These are phyloP conservation scores for Microctonus brassicae DNA, from an alignment of 2,888 invertebrate genomes.

Conservation along the genomic window DNA sequence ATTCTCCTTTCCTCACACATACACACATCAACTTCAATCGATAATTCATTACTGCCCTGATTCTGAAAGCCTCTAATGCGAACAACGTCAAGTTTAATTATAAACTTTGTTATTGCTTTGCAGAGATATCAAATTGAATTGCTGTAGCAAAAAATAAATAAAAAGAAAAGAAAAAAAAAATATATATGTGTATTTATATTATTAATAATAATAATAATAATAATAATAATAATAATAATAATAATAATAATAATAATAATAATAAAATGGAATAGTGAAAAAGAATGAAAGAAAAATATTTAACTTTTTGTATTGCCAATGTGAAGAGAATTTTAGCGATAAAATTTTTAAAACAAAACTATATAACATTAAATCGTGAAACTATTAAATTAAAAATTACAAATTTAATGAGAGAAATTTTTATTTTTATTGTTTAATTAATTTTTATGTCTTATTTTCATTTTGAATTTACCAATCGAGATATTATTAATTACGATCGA, in stretches of 20 bases:
- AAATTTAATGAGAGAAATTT: not conserved
- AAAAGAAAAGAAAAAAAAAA: not conserved
- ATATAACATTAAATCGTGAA: not conserved
- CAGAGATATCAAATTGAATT: slow-evolving; percentile 25
- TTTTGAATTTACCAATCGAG: not conserved
- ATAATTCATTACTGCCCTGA: slow-evolving; percentile 40
- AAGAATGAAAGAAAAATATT: not conserved
- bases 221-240: no score
- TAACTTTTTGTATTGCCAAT: not conserved
- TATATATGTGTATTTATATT: no score
- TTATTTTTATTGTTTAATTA: not conserved
- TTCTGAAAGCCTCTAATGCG: slow-evolving; percentile 31
- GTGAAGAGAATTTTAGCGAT: not conserved
- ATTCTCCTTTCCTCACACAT: not conserved
- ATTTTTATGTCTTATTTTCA: not conserved
- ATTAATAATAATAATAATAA: no score
- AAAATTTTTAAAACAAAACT: no score
- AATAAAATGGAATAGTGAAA: not conserved
- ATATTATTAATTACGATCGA: no score
- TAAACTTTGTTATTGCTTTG: slow-evolving; percentile 27
- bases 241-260: no score
- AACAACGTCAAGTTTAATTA: slow-evolving; percentile 31
- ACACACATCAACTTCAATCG: slow-evolving; percentile 27
- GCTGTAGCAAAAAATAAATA: not conserved
- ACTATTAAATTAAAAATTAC: not conserved